A percentile compares a stretch with the other conserved stretches of the same genome.
phyloP scores from a whole-genome alignment of 2,113 vertebrate species.

The Balaeniceps rex region DNA sequence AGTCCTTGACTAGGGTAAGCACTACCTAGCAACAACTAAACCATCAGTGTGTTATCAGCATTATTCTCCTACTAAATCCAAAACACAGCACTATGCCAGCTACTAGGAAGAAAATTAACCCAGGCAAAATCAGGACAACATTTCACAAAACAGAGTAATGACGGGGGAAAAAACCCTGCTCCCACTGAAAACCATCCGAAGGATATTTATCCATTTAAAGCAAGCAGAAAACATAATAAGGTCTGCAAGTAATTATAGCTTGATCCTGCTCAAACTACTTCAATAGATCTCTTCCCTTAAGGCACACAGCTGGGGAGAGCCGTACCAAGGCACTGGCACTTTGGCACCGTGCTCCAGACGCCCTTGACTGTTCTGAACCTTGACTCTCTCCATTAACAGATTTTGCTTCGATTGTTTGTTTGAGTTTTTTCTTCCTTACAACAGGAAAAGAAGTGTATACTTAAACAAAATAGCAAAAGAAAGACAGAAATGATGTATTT shows the following conservation, averaged over 20 bases:
- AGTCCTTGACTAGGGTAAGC: too few species aligned
- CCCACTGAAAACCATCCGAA: background rate
- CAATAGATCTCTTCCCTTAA: background rate
- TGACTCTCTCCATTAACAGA: background rate
- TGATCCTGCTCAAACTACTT: background rate
- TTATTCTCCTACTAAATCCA: too few species aligned
- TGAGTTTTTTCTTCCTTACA: background rate
- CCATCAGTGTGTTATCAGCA: too few species aligned
- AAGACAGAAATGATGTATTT: background rate
- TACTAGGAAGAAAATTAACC: too few species aligned
- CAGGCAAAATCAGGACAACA: too few species aligned
- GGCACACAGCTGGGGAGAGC: background rate
- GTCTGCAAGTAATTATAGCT: background rate
- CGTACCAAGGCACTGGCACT: rapidly evolving
- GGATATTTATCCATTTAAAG: background rate
- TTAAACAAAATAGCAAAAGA: background rate
- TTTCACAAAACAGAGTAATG: background rate
- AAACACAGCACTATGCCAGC: too few species aligned
- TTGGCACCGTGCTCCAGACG: background rate
- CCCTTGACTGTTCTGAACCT: background rate
- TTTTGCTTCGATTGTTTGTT: background rate
- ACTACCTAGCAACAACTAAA: too few species aligned
- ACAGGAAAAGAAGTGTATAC: background rate
- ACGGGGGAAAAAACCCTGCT: background rate
- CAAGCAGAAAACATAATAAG: background rate